Evolutionary conservation across 2,888 invertebrate genomes (phyloP).

Genomic region (Eurois occulta): DNA sequence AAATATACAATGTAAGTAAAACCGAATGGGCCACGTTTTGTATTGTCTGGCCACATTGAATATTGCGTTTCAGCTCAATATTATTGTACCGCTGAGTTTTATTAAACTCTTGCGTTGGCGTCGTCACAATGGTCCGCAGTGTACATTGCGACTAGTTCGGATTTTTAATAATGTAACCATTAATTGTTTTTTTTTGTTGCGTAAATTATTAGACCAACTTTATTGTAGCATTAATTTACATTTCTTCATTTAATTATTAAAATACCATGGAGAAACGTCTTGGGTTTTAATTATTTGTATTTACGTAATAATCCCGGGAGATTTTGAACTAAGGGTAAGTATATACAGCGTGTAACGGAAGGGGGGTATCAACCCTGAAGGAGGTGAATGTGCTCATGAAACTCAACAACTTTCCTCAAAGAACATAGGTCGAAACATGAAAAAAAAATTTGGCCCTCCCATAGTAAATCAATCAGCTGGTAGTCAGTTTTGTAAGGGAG

Average conservation of each 20-base stretch:
- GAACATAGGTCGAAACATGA: too few relatives aligned
- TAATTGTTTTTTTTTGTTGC: conserved; percentile 5
- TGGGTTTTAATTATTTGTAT: background rate
- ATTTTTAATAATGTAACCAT: conserved; percentile 50
- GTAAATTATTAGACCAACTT: background rate
- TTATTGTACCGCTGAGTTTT: conserved; percentile 74
- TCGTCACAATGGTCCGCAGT: conserved; percentile 69
- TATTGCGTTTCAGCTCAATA: conserved; percentile 76
- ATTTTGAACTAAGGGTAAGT: background rate
- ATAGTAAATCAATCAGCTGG: too few relatives aligned
- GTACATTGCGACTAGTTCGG: conserved; percentile 57
- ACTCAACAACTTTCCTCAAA: too few relatives aligned
- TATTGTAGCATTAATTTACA: conserved; percentile 13
- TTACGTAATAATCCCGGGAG: background rate
- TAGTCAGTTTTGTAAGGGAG: too few relatives aligned
- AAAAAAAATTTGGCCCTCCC: too few relatives aligned
- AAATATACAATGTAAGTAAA: conserved; percentile 49
- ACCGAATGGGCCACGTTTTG: conserved; percentile 56
- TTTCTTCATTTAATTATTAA: background rate
- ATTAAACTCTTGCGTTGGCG: conserved; percentile 77
- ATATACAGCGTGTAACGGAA: too few relatives aligned
- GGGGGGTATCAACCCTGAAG: too few relatives aligned
- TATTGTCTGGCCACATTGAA: conserved; percentile 70
- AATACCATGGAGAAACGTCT: too few relatives aligned
- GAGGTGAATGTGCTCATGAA: too few relatives aligned